Base-by-base conservation (phyloP, 2,113 vertebrate species). In the Semnornis frantzii region DNA sequence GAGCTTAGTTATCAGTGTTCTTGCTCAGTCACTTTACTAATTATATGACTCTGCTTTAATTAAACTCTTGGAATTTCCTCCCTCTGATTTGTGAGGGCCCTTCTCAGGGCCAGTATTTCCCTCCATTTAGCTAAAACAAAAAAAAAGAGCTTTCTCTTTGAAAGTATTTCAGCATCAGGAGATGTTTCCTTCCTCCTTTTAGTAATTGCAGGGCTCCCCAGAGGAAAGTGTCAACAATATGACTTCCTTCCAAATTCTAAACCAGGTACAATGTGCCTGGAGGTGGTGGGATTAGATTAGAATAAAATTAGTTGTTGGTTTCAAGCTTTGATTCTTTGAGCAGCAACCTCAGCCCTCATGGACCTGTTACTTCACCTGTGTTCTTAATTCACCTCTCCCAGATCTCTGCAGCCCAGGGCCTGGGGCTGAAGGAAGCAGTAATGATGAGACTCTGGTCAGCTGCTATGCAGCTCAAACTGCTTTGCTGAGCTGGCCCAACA, bases 131-230 rank as follows among this genome's bases (percentile, higher is more conserved):
- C 54, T 80, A 90, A 95, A 92, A 85, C 91, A 97, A 95, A 95
- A 97, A 94, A 94, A 48, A 89, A 77, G 64, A 85, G 25, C 58
- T 91, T 95, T 92, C 87, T 78, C 84, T 94, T 24, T 93, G 54
- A 85, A 94, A 87, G 24, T 92, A 81, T 91, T 92, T 95, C 79
- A 90, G 50, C 85, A 75, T 77, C 70, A 48, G 60, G 72, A 93
- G 92, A 80, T 92, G 55, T 83, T 97, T 95, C 93, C 94, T 97
- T 96, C 95, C 93, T 92, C 30, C 76, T 90, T 93, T 92, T 90
- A 94, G 94, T 94, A 92, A 94, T 10, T 86, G n/a, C 82, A 85
- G 62, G 13, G 39, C 18, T 94, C 82, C 82, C 72, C 34, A 81
- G 85, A 62, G 79, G 55, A 34, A 89, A 95, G 44, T 65, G 54